Percentiles rank a stretch among this genome's conserved stretches.
These are phyloP conservation scores for Chrysopa pallens DNA, from an alignment of 1,140 invertebrate species.

Conservation along the genomic window DNA sequence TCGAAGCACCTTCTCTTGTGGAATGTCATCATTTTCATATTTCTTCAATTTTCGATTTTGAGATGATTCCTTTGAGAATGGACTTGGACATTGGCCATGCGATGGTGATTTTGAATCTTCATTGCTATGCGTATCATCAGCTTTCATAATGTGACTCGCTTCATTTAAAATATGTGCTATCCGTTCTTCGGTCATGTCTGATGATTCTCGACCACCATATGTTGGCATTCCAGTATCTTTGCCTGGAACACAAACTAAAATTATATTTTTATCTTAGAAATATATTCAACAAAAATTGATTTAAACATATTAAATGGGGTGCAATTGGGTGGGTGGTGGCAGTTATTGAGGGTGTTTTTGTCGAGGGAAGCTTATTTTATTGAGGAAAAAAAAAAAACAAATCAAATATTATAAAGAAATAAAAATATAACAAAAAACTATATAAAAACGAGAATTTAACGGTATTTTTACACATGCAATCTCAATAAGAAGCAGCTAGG, in stretches of 20 bases:
- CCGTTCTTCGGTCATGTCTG: conserved; percentile 78
- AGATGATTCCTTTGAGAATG: conserved; percentile 50
- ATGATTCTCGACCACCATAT: conserved; percentile 52
- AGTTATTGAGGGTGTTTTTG: too few relatives aligned
- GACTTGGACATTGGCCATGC: conserved; percentile 51
- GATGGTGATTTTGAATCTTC: conserved; percentile 65
- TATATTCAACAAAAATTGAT: too few relatives aligned
- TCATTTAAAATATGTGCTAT: conserved; percentile 87
- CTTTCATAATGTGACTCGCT: conserved; percentile 48
- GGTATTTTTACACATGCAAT: conserved; percentile 4
- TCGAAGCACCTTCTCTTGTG: conserved; percentile 90
- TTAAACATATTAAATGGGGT: too few relatives aligned
- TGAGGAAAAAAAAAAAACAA: too few relatives aligned
- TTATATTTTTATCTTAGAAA: not conserved
- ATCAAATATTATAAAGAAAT: too few relatives aligned
- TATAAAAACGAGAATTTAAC: conserved; percentile 1
- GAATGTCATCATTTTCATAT: conserved; percentile 85
- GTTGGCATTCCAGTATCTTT: conserved; percentile 60
- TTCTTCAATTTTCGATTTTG: conserved; percentile 61
- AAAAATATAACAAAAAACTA: too few relatives aligned
- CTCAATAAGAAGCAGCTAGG: not conserved
- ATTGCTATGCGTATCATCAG: conserved; percentile 48
- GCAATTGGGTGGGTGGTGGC: too few relatives aligned
- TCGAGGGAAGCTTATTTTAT: too few relatives aligned
- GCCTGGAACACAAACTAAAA: conserved; percentile 37